Evolutionary conservation across 2,888 invertebrate species (phyloP).

Genomic region (Platynereis dumerilii): DNA sequence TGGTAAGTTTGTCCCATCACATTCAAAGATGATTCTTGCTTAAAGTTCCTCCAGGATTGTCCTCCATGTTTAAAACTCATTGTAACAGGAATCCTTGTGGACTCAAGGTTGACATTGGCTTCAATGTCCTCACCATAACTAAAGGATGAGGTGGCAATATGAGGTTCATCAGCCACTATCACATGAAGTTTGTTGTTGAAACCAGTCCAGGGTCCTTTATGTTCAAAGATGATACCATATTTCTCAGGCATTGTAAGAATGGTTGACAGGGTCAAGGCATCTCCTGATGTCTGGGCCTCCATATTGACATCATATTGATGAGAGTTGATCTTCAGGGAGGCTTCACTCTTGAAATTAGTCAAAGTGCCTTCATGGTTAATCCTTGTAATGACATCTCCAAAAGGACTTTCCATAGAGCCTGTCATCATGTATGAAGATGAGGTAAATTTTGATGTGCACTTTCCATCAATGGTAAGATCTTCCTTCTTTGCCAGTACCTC

Average conservation of each 20-base stretch:
- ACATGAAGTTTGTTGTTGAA: constrained; percentile 21
- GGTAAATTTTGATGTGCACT: too few species aligned
- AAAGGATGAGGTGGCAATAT: constrained; percentile 5
- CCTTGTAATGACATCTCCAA: too few species aligned
- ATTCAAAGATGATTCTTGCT: constrained; percentile 5
- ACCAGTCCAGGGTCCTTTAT: constrained; percentile 15
- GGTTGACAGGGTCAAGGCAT: not conserved
- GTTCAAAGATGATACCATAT: constrained; percentile 9
- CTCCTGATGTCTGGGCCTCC: not conserved
- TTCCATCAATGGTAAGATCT: too few species aligned
- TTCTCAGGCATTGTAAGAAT: not conserved
- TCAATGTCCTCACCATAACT: constrained; percentile 4
- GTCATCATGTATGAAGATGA: too few species aligned
- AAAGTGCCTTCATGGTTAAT: constrained; percentile 23
- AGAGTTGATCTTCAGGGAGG: constrained; percentile 17
- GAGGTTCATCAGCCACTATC: not conserved
- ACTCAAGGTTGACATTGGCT: not conserved
- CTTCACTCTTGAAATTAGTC: constrained; percentile 24
- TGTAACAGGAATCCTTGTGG: not conserved
- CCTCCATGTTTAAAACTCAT: constrained; percentile 13
- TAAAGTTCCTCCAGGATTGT: constrained; percentile 10
- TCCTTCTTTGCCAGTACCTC: too few species aligned
- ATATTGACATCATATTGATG: not conserved
- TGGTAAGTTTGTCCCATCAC: too few species aligned
- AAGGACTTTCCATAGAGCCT: too few species aligned